Base-by-base conservation (phyloP, 2,888 invertebrate species). In the Fragum fragum region DNA sequence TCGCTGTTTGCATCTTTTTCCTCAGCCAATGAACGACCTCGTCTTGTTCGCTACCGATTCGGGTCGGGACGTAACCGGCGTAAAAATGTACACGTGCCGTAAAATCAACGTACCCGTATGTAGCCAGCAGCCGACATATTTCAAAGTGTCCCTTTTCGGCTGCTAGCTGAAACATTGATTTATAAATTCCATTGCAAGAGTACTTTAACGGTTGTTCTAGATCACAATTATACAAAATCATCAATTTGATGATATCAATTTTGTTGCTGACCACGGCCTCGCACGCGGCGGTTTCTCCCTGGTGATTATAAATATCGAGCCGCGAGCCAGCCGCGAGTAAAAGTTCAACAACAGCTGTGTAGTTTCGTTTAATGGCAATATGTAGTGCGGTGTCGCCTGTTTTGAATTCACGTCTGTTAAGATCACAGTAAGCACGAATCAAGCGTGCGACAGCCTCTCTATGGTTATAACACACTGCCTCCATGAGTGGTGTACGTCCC, bases 401-500 rank as follows among this genome's bases (percentile, higher is more conserved):
- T 87, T 93, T 93, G 86, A 93, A 93, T 86, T 94, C 94, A 9
- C 94, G 88, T 32, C 93, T 89, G 87, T 94, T 93, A 70, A 94
- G 88, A 88, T 94, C 92, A 87, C 94, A 94, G 79, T 87, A 89
- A 23, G 90, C 91, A 52, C 87, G 88, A 32, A 93, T 89, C 18
- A 94, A 90, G 3, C 90, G 87, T 7, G 92, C 90, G 16, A 94
- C 93, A 9, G 93, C 92, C 69, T 93, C 93, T 79, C 91, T 92
- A 85, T 94, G 94, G 88, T 94, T 94, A 87, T 94, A 94, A 82
- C 93, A 93, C 32, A 94, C 94, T 0, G 94, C 94, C 75, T 94
- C 94, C 94, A 94, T 94, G 23, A 94, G 90, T 0, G 94, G 94
- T 32, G 94, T 94, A 78, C 94, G 88, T 7, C 94, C 94, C 93